phyloP scores from a whole-genome alignment of 2,797 vertebrate species.

The Mustela erminea region DNA sequence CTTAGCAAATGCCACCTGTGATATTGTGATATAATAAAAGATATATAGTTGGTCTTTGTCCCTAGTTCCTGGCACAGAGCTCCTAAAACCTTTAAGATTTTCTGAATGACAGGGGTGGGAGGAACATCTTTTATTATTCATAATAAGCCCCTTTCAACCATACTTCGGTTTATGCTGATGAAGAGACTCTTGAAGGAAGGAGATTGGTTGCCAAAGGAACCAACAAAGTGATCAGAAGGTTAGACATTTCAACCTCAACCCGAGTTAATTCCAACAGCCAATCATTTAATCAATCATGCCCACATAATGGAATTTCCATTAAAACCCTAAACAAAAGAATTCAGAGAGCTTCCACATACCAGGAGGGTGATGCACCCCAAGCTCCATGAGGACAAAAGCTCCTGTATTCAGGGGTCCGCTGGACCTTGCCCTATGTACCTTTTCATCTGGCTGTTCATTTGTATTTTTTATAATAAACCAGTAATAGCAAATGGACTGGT shows the following conservation, averaged over 20 bases:
- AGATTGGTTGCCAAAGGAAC: not conserved
- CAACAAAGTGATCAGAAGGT: not conserved
- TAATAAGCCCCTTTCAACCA: not conserved
- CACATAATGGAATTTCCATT: not conserved
- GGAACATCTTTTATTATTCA: not conserved
- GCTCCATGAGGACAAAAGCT: not conserved
- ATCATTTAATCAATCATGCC: not conserved
- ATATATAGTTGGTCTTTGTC: not conserved
- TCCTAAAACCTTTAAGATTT: not conserved
- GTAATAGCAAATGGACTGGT: not conserved
- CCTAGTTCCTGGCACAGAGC: not conserved
- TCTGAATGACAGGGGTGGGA: not conserved
- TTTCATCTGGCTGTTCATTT: not conserved
- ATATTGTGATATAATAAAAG: not conserved
- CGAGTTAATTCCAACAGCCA: not conserved
- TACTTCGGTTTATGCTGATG: not conserved
- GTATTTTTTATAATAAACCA: not conserved
- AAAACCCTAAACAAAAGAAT: not conserved
- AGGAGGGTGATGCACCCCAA: not conserved
- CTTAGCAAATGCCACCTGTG: not conserved
- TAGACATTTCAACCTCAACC: not conserved
- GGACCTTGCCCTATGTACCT: not conserved
- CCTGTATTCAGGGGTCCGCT: not conserved
- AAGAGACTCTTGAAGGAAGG: not conserved
- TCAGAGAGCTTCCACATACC: not conserved